Evolutionary conservation across 2,113 vertebrate species (phyloP).

Genomic region (Probosciger aterrimus): DNA sequence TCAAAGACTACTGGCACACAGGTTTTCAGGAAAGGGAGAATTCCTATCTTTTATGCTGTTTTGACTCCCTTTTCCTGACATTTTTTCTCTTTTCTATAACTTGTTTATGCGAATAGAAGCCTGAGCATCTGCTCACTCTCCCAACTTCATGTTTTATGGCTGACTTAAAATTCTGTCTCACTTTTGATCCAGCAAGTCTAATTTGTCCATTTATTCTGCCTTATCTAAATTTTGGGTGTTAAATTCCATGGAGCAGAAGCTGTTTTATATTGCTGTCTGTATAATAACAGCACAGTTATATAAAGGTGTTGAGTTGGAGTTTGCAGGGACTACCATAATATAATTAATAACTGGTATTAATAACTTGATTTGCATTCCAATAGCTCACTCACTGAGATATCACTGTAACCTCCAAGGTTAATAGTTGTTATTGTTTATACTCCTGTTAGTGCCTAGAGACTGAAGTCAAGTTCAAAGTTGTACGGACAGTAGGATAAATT

Average conservation of each 20-base stretch:
- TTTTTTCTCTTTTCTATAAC: neutral
- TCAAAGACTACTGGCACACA: neutral
- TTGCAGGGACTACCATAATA: neutral
- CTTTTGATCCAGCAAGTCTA: neutral
- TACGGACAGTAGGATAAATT: neutral
- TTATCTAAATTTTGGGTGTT: neutral
- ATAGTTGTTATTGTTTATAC: neutral
- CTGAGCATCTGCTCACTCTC: neutral
- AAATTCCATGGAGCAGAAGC: neutral
- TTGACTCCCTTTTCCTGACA: neutral
- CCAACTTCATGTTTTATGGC: neutral
- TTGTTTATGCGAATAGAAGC: neutral
- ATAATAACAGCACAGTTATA: neutral
- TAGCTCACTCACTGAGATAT: neutral
- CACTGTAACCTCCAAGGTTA: neutral
- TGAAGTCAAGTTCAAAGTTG: neutral
- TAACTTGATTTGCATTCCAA: neutral
- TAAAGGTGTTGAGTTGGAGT: neutral
- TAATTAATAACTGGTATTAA: slow-evolving; percentile 1
- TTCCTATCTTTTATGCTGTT: neutral
- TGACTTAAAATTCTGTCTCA: neutral
- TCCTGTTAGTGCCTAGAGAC: neutral
- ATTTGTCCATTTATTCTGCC: neutral
- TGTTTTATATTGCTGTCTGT: neutral
- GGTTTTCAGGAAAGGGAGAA: neutral